Percentiles rank a stretch among this genome's conserved stretches.
Evolutionary conservation across 2,888 invertebrate species (phyloP).

Genomic region (Drosophila austrosaltans): DNA sequence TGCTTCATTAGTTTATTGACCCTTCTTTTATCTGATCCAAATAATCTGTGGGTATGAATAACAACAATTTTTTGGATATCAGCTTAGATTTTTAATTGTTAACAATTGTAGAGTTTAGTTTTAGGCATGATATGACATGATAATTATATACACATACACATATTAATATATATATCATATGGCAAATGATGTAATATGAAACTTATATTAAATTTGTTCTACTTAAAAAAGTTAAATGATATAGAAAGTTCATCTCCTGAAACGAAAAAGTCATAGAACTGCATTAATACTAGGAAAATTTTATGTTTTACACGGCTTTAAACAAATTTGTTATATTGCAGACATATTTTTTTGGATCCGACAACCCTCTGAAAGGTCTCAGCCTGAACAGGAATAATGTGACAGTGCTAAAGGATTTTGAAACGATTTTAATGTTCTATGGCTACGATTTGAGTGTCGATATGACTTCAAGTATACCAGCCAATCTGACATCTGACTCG

Average conservation of each 20-base stretch:
- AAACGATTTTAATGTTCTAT: slow-evolving; percentile 89
- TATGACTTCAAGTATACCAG: slow-evolving; percentile 74
- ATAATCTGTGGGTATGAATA: slow-evolving; percentile 47
- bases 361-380: slow-evolving; percentile 92
- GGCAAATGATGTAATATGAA: slow-evolving; percentile 2
- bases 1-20: slow-evolving; percentile 61
- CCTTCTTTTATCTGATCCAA: slow-evolving; percentile 35
- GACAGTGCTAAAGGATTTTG: slow-evolving; percentile 89
- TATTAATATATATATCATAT: neutral
- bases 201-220: slow-evolving; percentile 5
- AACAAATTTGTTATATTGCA: slow-evolving; percentile 79
- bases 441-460: slow-evolving; percentile 89
- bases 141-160: neutral
- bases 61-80: slow-evolving; percentile 46
- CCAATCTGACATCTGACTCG: slow-evolving; percentile 42
- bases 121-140: slow-evolving; percentile 5
- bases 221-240: neutral
- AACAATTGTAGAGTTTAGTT: slow-evolving; percentile 18
- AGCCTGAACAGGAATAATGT: slow-evolving; percentile 92
- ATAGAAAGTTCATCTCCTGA: neutral
- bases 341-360: slow-evolving; percentile 93
- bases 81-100: slow-evolving; percentile 61
- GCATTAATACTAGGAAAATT: neutral
- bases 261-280: neutral
- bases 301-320: neutral